Base-by-base conservation (phyloP, 2,888 invertebrate genomes). In the Drosophila colorata region DNA sequence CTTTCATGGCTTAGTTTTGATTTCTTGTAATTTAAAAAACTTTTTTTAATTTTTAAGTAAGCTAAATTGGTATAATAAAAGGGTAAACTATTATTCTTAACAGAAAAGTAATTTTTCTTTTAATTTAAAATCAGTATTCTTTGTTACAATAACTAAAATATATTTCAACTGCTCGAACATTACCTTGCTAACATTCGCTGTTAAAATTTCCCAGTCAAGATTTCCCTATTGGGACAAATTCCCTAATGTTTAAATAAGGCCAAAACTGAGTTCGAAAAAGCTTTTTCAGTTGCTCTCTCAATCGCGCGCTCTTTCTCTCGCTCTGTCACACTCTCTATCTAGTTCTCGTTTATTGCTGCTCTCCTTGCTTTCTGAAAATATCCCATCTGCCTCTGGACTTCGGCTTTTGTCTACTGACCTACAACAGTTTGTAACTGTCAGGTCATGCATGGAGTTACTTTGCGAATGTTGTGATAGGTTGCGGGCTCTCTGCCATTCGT, bases 391-490 rank as follows among this genome's bases (percentile, higher is more conserved):
- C 18, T 58, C 23, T 25, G 20, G 28, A 38, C 47, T 48, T 74
- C 63, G 55, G 61, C 18, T 64, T 66, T 77, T 49, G 70, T 72
- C 83, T 70, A 77, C 77, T 85, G 83, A 85, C 83, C 83, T 83
- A 84, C 59, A 80, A 83, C 77, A 65, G 65, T 60, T 65, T 74
- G 69, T 67, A 66, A 80, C 64, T 78, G 78, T 75, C 84, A 78
- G 80, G 63, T 75, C 78, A 70, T 61, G 61, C 75, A 61, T 40
- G 64, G 53, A 68, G 70, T 78, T 76, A 72, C 82, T 82, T 72
- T 66, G 74, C 57, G 67, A 80, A 74, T 84, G 83, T 85, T 83
- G 85, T 83, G 80, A 82, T 85, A 83, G 83, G 83, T 85, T 85
- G 65, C 67, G 85, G 74, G 57, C 48, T 61, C 53, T 59, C 49